phyloP scores from a whole-genome alignment of 2,888 invertebrate genomes.

The Loripinus fragilis region DNA sequence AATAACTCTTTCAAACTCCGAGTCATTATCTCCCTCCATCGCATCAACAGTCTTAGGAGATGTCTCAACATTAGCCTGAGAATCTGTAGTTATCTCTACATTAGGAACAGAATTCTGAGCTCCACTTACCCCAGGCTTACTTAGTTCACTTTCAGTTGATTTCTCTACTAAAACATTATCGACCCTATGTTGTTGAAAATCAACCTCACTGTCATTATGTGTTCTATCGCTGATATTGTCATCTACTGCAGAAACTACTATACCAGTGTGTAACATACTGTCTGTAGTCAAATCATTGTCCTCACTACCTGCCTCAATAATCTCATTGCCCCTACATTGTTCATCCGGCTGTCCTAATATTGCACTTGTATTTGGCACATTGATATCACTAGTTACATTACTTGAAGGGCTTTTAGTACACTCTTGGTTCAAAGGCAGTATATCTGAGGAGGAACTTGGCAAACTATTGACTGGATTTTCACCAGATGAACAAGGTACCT shows the following conservation, averaged over 20 bases:
- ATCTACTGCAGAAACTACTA: neutral
- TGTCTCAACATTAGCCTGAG: neutral
- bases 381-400: neutral
- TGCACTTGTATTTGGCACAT: neutral
- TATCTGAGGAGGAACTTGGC: neutral
- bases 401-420: neutral
- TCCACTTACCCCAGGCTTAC: neutral
- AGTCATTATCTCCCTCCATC: neutral
- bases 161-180: neutral
- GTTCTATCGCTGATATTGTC: neutral
- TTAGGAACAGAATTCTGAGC: neutral
- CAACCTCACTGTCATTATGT: neutral
- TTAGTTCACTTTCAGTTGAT: neutral
- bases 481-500: too few species aligned
- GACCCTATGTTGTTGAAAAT: neutral
- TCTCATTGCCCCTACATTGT: neutral
- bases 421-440: neutral
- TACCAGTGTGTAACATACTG: slow-evolving; percentile 4
- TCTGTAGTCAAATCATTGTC: neutral
- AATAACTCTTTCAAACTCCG: slow-evolving; percentile 11
- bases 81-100: slow-evolving; percentile 3
- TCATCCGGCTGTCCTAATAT: neutral
- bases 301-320: neutral
- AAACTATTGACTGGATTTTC: neutral
- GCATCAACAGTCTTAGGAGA: neutral